Base-by-base conservation (phyloP, 2,888 invertebrate species). In the Sinohyriopsis cumingii region DNA sequence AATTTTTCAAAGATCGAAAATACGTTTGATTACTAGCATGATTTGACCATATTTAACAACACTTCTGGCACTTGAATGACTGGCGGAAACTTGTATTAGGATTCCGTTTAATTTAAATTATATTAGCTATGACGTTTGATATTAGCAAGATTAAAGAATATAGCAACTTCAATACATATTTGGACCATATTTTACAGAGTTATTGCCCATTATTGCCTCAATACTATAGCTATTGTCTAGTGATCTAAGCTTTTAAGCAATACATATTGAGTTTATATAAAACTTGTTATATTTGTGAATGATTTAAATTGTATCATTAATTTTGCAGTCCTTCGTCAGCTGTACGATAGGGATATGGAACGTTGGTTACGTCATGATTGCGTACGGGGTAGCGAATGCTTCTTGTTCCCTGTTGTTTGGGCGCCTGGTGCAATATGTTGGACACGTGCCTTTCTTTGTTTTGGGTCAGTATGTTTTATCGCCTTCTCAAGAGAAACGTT, bases 331-430 rank as follows among this genome's bases (percentile, higher is more conserved):
- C 12, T 88, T 80, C 69, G 76, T 88, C 33, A 82, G 82, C 22
- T 89, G 89, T 69, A 66, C 85, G 4, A 66, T 84, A 9, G 89
- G 89, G 3, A 85, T 89, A n/a, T 87, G 87, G 84, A 88, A 84
- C 64, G 82, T 89, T 12, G 89, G 89, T 9, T 85, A 83, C 65
- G 81, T 88, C 12, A 87, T 88, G 81, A 86, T 89, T 19, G 83
- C 84, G 19, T 89, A 85, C 72, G 89, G 89, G 0, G 84, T 87
- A 1, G 83, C 81, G 18, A 86, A 88, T 66, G 86, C 88, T 0
- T 18, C 82, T 9, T 86, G 84, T 33, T 88, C 88, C 25, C 82
- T 88, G 63, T 55, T 79, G 9, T 84, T 86, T 68, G 89, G 89
- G 9, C 73, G 84, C n/a, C 71, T 89, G 55, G 87, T 87, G 5